Base-by-base conservation (phyloP, 2,797 vertebrate species). In the Melanotaenia trifasciata region DNA sequence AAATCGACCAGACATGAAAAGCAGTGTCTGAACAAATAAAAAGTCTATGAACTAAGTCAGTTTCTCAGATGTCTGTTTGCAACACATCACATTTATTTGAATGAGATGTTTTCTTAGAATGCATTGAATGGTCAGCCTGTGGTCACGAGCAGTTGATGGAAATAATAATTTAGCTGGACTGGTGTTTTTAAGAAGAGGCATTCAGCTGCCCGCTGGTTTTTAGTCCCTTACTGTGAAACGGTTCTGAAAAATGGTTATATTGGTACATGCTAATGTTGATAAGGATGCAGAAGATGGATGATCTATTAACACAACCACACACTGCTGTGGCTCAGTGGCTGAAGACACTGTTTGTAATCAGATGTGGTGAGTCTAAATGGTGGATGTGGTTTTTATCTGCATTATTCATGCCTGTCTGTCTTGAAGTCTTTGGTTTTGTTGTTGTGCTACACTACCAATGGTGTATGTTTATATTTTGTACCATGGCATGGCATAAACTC, bases 311-410 rank as follows among this genome's bases (percentile, higher is more conserved):
- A 47, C 54, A 47, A 43, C 56, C 30, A 10, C 63, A 58, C 24
- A 30, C 67, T 51, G 24, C 74, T 67, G 77, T 79, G 74, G 64
- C n/a, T 76, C 30, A 79, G 58, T 22, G 2, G 56, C 78, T 64
- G 58, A 63, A 53, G 60, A 76, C 26, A 0, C 16, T 64, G 72
- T 80, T 80, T 77, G 30, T 69, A 8, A 32, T 78, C 71, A 38
- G 40, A 72, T 50, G 64, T 26, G 91, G 90, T 93, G 90, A 93
- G 89, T 93, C 67, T 73, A 30, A 22, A 40, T 32, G 35, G 22
- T 64, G 72, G 77, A 20, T 78, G 59, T 84, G 72, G 11, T 67
- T 75, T 64, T 33, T n/a, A 28, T 58, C 14, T 79, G 84, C 79
- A 74, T 78, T 64, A n/a, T 74, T 6, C 24, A 60, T 82, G 80